Evolutionary conservation across 2,797 vertebrate genomes (phyloP), one percentile per base, ranked within the genome.

Genomic region (Enteromius unitaeniatus): DNA sequence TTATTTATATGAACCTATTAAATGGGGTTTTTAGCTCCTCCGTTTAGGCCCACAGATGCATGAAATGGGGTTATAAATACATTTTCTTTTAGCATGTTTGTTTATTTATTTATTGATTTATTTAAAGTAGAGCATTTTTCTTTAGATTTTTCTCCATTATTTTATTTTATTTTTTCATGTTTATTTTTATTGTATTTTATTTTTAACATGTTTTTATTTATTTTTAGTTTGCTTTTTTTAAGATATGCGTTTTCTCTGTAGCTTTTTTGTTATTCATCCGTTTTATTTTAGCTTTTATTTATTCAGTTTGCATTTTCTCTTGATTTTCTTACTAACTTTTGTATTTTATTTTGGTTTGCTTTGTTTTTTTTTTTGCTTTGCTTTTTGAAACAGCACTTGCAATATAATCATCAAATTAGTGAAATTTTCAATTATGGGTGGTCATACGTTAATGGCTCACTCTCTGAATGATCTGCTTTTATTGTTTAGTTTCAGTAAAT

Each of bases 1-100:
- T 55, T 81, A 75, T 67, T 67, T 82, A 53, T 26, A 40, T 67
- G 1, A 21, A 74, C 5, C 75, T 42, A n/a, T 75, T 51, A 53
- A 75, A 82, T 74, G 2, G 13, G 26, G n/a, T 51, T 28, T 74
- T 1, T n/a, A 64, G 37, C 42, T 28, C 23, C n/a, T 58, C 49
- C 42, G 0, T 10, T 53, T 53, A 79, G 37, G n/a, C 37, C 42
- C 37, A 55, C 65, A 55, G 19, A 70, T 49, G 70, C 51, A 31
- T n/a, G 40, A 21, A n/a, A 58, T 28, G 34, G 37, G 21, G 6
- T 51, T 51, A 51, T 51, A 19, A 51, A 17, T 51, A 23, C 3
- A 11, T 13, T 45, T 47, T 47, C 15, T 58, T 58, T 58, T 58
- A 23, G n/a, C 3, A n/a, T n/a, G 21, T 55, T 51, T 51, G 17